phyloP scores from a whole-genome alignment of 2,888 invertebrate species.

The Aporophyla lueneburgensis region DNA sequence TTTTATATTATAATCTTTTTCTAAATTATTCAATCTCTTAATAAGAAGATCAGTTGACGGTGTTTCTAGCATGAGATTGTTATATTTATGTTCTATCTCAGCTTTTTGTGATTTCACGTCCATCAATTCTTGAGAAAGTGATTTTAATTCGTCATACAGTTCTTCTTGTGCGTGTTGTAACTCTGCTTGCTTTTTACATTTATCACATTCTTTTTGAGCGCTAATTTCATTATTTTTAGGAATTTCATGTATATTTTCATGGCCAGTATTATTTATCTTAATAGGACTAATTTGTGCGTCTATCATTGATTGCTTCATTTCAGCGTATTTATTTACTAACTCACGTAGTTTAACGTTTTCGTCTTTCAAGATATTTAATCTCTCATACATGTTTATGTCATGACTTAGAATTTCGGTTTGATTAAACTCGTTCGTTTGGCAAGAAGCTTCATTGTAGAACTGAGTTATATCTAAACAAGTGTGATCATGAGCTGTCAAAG shows the following conservation, averaged over 20 bases:
- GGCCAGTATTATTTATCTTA: slow-evolving; percentile 59
- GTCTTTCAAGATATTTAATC: slow-evolving; percentile 71
- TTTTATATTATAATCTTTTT: slow-evolving; percentile 77
- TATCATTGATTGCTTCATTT: slow-evolving; percentile 55
- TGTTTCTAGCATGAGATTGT: slow-evolving; percentile 76
- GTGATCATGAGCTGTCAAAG: slow-evolving; percentile 81
- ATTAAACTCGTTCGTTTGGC: slow-evolving; percentile 74
- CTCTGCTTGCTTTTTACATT: slow-evolving; percentile 66
- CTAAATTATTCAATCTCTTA: slow-evolving; percentile 75
- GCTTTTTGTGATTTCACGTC: slow-evolving; percentile 73
- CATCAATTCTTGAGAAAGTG: slow-evolving; percentile 70
- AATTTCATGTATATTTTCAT: slow-evolving; percentile 19
- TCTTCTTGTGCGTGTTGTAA: slow-evolving; percentile 57
- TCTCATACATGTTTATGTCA: slow-evolving; percentile 70
- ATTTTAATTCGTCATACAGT: slow-evolving; percentile 69
- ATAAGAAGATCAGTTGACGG: slow-evolving; percentile 76
- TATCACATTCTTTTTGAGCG: slow-evolving; percentile 53
- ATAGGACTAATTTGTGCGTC: slow-evolving; percentile 74
- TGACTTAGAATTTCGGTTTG: slow-evolving; percentile 67
- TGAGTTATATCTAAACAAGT: slow-evolving; percentile 83
- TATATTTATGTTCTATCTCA: slow-evolving; percentile 78
- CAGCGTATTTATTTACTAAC: slow-evolving; percentile 67
- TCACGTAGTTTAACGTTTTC: slow-evolving; percentile 78
- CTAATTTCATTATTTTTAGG: slow-evolving; percentile 10
- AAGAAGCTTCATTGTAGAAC: slow-evolving; percentile 77